Evolutionary conservation across 1,140 invertebrate genomes (phyloP), one percentile per base, ranked within the genome.

Genomic region (Philotrypesis tridentata): DNA sequence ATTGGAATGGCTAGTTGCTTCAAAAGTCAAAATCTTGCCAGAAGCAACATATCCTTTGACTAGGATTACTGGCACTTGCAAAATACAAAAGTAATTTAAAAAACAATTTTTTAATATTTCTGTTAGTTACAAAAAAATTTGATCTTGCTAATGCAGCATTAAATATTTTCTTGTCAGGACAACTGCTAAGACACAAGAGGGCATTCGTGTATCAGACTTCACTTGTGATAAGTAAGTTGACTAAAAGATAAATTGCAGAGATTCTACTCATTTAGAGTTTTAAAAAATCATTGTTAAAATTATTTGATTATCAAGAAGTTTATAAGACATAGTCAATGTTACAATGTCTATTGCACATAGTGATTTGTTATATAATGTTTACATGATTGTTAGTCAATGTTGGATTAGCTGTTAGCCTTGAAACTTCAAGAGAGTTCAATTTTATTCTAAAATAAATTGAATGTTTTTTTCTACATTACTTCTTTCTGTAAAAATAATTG

Each of bases 11-110:
- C 86, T 97, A 68, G 82, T 91, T n/a, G 84, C 89, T 63, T 93
- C 93, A 80, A 93, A 94, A 76, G 90, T 94, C 8, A 87, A 89
- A 14, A 89, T 97, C 55, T 87, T 93, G 31, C 87, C 87, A 1
- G 95, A 95, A 81, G 88, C 87, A 5, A 89, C 93, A 33, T 97
- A 97, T 90, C 96, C 96, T 0, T 89, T 95, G 2, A 93, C 91
- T 31, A 92, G 94, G 31, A 92, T 89, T 73, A 93, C 94, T 48
- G 92, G 93, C 60, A 86, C 84, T 14, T 97, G 96, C 87, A 91
- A 92, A 89, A 82, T 90, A 23, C 87, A 89, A 40, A 92, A 92
- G 92, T 92, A 87, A 78, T 60, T 84, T 84, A 68, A 78, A 79
- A 68, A 21, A 74, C 37, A 72, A 29, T 84, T 82, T 60, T 29